Conservation (phyloP, 2,113 vertebrate species). For the Seriola dumerili region DNA sequence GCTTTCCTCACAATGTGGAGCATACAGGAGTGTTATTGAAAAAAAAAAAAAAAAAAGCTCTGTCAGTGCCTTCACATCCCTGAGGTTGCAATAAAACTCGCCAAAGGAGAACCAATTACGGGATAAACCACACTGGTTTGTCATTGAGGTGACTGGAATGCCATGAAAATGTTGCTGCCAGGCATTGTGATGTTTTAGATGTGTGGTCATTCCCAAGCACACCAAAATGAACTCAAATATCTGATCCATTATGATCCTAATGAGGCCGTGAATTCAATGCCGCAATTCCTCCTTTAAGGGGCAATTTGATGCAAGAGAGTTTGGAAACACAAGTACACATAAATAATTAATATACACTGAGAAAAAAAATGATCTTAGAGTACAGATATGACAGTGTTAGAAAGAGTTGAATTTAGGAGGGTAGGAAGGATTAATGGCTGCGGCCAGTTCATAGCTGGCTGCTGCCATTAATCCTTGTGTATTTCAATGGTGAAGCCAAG, state of each 20-base stretch:
- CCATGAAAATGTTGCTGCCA: background rate
- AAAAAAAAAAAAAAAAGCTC: slow-evolving; percentile 1
- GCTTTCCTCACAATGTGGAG: slow-evolving; percentile 7
- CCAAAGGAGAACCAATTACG: background rate
- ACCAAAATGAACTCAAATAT: no score
- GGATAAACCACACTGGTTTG: slow-evolving; percentile 14
- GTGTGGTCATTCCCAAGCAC: background rate
- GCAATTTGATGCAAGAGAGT: background rate
- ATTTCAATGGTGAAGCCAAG: background rate
- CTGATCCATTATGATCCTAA: no score
- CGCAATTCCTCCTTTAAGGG: background rate
- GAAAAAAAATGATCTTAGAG: background rate
- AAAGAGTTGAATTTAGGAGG: background rate
- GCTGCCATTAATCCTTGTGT: background rate
- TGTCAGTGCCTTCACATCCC: background rate
- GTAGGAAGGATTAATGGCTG: background rate
- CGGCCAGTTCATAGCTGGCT: no score
- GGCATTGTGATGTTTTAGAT: background rate
- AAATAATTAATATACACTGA: background rate
- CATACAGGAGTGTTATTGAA: background rate
- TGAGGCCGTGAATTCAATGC: background rate
- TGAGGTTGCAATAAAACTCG: background rate
- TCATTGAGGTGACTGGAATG: background rate
- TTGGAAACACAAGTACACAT: background rate
- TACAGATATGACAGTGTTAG: background rate